phyloP scores from a whole-genome alignment of 2,888 invertebrate genomes.

The Drosophila tripunctata region DNA sequence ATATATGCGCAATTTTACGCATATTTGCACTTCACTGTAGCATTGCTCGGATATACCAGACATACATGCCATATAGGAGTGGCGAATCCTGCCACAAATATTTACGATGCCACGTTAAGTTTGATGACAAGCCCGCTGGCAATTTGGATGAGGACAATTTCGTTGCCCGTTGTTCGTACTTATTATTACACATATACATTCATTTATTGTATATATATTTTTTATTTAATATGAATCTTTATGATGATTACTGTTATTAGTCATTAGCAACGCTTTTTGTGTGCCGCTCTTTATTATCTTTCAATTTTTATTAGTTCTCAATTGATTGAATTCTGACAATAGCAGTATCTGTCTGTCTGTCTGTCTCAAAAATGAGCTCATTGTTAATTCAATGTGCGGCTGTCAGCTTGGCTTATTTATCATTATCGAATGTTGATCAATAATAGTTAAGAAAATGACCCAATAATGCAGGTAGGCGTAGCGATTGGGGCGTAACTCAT shows the following conservation, averaged over 20 bases:
- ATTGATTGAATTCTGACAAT: conserved; percentile 39
- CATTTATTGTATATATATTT: conserved; percentile 27
- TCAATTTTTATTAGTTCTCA: conserved; percentile 24
- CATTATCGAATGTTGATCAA: conserved; percentile 11
- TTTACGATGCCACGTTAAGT: conserved; percentile 71
- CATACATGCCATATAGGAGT: conserved; percentile 5
- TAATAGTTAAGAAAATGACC: conserved; percentile 17
- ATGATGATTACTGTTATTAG: conserved; percentile 66
- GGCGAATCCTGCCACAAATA: conserved; percentile 34
- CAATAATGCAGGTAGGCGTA: conserved; percentile 28
- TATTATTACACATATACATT: no score
- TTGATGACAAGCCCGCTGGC: conserved; percentile 59
- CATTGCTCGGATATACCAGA: conserved; percentile 28
- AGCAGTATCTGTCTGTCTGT: neutral
- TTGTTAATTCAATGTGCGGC: conserved; percentile 39
- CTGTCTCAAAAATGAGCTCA: conserved; percentile 25
- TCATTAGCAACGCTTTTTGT: conserved; percentile 57
- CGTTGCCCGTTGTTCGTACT: conserved; percentile 9
- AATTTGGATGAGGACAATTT: conserved; percentile 47
- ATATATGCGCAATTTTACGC: conserved; percentile 65
- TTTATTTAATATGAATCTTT: conserved; percentile 48
- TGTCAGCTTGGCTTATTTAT: conserved; percentile 20
- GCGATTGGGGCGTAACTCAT: neutral
- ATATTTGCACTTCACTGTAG: conserved; percentile 66
- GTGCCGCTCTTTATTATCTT: conserved; percentile 16